Conservation (phyloP, 2,797 vertebrate species). For the Vireo griseus region DNA sequence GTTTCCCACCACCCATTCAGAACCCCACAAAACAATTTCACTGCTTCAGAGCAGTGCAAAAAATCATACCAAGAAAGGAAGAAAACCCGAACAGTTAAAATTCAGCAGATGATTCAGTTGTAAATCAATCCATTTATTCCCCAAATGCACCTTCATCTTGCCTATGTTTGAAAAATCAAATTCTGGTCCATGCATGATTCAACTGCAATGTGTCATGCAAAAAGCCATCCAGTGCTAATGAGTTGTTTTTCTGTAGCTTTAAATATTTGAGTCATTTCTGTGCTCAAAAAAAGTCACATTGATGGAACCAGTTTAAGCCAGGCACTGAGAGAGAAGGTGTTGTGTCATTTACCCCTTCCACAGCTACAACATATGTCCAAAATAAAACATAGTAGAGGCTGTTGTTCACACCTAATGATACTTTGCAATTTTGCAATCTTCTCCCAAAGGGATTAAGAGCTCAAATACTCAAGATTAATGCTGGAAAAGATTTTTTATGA, state of each 20-base stretch:
- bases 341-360: not conserved
- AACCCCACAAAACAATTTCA: not conserved
- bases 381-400: not conserved
- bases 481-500: not conserved
- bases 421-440: not conserved
- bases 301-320: slow-evolving; percentile 12
- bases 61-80: not conserved
- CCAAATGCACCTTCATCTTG: not conserved
- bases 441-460: not conserved
- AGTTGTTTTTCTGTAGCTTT: slow-evolving; percentile 21
- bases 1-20: not conserved
- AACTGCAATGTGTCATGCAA: not conserved
- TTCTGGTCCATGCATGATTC: slow-evolving; percentile 16
- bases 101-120: slow-evolving; percentile 5
- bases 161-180: not conserved
- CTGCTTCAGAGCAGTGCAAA: not conserved
- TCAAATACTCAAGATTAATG: not conserved
- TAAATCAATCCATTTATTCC: not conserved
- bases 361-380: not conserved
- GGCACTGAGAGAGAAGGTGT: not conserved
- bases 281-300: not conserved
- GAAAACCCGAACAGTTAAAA: not conserved
- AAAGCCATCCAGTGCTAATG: slow-evolving; percentile 16
- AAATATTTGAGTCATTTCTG: slow-evolving; percentile 44
- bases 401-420: not conserved